Evolutionary conservation across 37 sponge, comb jelly and placozoan genomes (phyloP), one percentile per base, ranked within the genome.

Genomic region (Theonella swinhoei): DNA sequence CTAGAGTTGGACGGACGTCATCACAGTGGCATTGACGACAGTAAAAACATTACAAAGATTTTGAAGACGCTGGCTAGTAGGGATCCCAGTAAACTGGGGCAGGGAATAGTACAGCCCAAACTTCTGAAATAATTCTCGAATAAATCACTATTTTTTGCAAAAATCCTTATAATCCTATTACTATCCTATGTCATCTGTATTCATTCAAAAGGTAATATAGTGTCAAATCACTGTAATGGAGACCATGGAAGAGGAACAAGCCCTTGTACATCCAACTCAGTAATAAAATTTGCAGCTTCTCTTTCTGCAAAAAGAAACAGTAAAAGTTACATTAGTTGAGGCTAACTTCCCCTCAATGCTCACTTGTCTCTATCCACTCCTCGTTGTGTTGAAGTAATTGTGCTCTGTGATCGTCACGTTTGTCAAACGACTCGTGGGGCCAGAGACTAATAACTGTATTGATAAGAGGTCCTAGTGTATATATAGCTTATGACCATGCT

Each of bases 1-100:
- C 67, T 94, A 40, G 39, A 8, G 24, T 65, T 94, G 66, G 88
- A 83, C 22, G 94, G 94, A 0, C 35, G 85, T 17, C 94, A 94
- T 38, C 94, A 94, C 77, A 94, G 94, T 83, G 94, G 94, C 1
- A 94, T 90, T 69, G 94, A 94, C 87, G 94, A 94, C 54, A 80
- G 77, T 54, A 89, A 72, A 71, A 94, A 94, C 85, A 94, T 94
- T 69, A 88, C 94, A 29, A 86, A 74, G 63, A 89, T 94, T 62
- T 47, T 93, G 0, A 47, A 32, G 8, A 77, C 68, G 40, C 64
- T 92, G 64, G 83, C 64, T 0, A 64, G 31, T 8, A 54, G 75
- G 32, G 34, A 83, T 39, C 54, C 54, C 14, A 35, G n/a, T 0
- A 36, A 36, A 23, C 42, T 83, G 3, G 33, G 75, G 14, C 62